Evolutionary conservation across 2,797 vertebrate genomes (phyloP).

Genomic region (Amniataba percoides): DNA sequence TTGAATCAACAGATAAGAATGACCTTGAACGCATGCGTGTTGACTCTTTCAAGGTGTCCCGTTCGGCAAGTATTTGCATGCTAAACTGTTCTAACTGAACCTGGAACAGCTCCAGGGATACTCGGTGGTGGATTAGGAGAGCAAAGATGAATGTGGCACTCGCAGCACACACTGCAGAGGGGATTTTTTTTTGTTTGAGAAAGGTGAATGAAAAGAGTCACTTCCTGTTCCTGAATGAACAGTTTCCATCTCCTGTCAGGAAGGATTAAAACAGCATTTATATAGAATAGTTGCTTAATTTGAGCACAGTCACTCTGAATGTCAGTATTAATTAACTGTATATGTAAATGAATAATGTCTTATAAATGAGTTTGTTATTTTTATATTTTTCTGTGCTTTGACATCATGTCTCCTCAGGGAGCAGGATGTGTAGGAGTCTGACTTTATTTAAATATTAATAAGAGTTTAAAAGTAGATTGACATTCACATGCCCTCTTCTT

Average conservation of each 20-base stretch:
- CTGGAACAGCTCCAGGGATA: conserved; percentile 56
- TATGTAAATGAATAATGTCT: not conserved
- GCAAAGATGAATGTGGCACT: conserved; percentile 22
- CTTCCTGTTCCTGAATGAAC: conserved; percentile 39
- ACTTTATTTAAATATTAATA: not conserved
- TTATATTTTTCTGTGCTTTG: not conserved
- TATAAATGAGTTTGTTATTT: not conserved
- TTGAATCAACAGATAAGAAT: conserved; percentile 58
- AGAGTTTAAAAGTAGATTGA: not conserved
- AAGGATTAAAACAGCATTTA: conserved; percentile 11
- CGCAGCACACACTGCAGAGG: not conserved
- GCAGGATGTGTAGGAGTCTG: not conserved
- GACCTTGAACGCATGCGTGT: conserved; percentile 55
- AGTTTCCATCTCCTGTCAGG: conserved; percentile 2
- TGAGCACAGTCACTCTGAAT: not conserved
- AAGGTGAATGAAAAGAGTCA: conserved; percentile 32
- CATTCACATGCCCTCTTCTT: not conserved
- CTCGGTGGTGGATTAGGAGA: conserved; percentile 29
- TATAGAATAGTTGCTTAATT: not conserved
- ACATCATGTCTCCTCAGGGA: not conserved
- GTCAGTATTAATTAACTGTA: not conserved
- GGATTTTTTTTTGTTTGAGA: conserved; percentile 11
- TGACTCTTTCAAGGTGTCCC: conserved; percentile 51
- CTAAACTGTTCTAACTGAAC: conserved; percentile 51
- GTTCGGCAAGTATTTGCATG: conserved; percentile 40